These are phyloP conservation scores for Anastrepha obliqua DNA, from an alignment of 1,140 invertebrate genomes.

Conservation along the genomic window DNA sequence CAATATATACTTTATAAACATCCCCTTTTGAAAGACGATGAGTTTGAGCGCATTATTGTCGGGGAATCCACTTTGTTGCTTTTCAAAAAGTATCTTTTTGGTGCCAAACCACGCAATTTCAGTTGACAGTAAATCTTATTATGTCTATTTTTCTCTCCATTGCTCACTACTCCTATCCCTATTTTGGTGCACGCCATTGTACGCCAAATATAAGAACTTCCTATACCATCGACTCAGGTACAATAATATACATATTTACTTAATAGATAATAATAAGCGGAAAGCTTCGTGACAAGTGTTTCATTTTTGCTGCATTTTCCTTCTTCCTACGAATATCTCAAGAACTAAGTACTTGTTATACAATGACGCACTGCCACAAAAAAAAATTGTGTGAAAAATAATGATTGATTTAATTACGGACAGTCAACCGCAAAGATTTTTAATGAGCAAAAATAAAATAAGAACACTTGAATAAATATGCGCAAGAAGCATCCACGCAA, in stretches of 20 bases:
- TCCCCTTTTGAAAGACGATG: too few species aligned
- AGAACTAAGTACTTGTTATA: background rate
- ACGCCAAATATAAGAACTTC: background rate
- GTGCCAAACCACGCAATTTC: too few species aligned
- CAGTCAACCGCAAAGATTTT: slow-evolving; percentile 16
- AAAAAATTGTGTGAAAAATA: slow-evolving; percentile 32
- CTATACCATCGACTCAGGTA: background rate
- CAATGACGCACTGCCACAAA: background rate
- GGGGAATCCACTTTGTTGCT: too few species aligned
- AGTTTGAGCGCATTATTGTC: too few species aligned
- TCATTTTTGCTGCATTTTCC: background rate
- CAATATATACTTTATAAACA: too few species aligned
- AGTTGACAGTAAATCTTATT: too few species aligned
- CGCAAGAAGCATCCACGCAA: background rate
- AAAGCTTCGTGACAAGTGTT: slow-evolving; percentile 35
- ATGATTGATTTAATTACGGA: slow-evolving; percentile 44
- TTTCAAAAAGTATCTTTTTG: too few species aligned
- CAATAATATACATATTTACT: background rate
- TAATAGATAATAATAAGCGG: background rate
- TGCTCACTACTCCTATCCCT: background rate
- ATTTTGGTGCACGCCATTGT: background rate
- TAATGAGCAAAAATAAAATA: slow-evolving; percentile 42
- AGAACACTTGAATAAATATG: slow-evolving; percentile 44
- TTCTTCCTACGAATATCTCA: slow-evolving; percentile 1
- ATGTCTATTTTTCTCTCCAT: background rate